Base-by-base conservation (phyloP, 2,888 invertebrate genomes). In the Biston betularia region DNA sequence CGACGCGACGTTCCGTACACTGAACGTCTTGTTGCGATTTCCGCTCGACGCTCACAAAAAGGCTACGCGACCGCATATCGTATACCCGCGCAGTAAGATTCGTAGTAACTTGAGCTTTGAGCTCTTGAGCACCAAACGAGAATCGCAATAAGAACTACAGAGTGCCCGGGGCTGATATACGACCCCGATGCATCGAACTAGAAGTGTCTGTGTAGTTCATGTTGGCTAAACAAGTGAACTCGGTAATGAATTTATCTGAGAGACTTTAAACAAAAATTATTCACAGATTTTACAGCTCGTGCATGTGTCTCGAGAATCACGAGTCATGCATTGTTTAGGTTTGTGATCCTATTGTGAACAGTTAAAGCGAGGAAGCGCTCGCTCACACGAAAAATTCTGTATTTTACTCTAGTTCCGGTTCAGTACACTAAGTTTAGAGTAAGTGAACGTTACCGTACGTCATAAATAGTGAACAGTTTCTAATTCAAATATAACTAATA, bases 241-340 rank as follows among this genome's bases (percentile, higher is more conserved):
- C 45, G 24, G 44, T 33, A 44, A 50, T 46, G 15, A 34, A 49
- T 61, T 44, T 60, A 65, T 56, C 50, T 87, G 73, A 42, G 57
- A 45, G 50, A 12, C 48, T 6, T n/a, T 12, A 45, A 33, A 38
- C 44, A 35, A 34, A 42, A 62, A 62, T 62, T 57, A 66, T 48
- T 58, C 53, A 66, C 34, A 50, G 55, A 61, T 66, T 66, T 61
- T 62, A 66, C 53, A 33, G 62, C 42, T 40, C 24, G 49, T 15
- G 42, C 52, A 52, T 46, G 57, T 42, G 46, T 42, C n/a, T n/a
- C 33, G 44, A 48, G 45, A 58, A 38, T 66, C 57, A 55, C 55
- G 60, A 56, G 50, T 50, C 49, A 35, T 38, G 57, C 49, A 66
- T 66, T 66, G 66, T 66, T 66, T 66, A 58, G 53, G 52, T 66